Evolutionary conservation across 2,113 vertebrate genomes (phyloP), one percentile per base, ranked within the genome.

Genomic region (Dinomys branickii): DNA sequence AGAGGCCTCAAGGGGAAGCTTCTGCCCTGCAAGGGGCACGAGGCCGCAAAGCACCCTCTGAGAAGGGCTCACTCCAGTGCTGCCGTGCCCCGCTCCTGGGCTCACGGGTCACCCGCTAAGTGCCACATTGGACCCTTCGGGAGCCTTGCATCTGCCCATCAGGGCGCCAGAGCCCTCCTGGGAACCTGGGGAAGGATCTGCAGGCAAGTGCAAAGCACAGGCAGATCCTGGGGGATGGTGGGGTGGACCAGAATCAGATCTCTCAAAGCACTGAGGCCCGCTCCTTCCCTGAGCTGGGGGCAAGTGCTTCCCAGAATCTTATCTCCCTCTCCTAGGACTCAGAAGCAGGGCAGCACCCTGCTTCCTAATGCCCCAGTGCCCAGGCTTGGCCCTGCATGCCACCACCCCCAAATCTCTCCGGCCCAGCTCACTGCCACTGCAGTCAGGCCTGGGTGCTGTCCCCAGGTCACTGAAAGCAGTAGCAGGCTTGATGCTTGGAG

Each of bases 21-120:
- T 98, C 97, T 97, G 88, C 97, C 90, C 98, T 98, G 94, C 97
- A 97, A 97, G 91, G 84, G 94, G 80, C 91, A 97, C 87, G 75
- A 86, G 94, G 96, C 91, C 69, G 85, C 93, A 95, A 97, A 0
- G 30, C 82, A 41, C 81, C 97, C 97, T 95, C 95, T 86, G 94
- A 91, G 88, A 97, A 94, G 69, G 96, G 65, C 22, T 0, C 54
- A 19, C 13, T 94, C 95, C 33, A 88, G 86, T 81, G 91, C 63
- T 12, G 71, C 82, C 86, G 92, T 63, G 0, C 0, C 5, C 87
- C 24, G 65, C 52, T 63, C 84, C 80, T n/a, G 93, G 33, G 56
- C 52, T 83, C 47, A 8, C 20, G 26, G 56, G 20, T 75, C 85
- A 82, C 0, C 13, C 13, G 3, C 14, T 35, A 73, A 80, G 5